These are phyloP conservation scores for Nothocercus nigrocapillus DNA, from an alignment of 2,113 vertebrate genomes.

Conservation along the genomic window DNA sequence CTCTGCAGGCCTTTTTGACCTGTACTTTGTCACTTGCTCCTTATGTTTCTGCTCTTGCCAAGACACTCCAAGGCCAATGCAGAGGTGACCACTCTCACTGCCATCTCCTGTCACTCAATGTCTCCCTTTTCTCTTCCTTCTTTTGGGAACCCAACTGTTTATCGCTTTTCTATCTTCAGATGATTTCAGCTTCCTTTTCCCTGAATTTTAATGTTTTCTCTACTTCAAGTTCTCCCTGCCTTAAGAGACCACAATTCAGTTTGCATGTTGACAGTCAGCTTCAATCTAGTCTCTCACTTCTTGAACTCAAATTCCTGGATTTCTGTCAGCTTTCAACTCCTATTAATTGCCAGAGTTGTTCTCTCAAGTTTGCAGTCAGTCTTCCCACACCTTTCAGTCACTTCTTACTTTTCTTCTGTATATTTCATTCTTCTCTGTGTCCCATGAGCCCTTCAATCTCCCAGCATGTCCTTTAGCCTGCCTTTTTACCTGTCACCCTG, in stretches of 20 bases:
- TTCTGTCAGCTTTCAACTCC: not conserved
- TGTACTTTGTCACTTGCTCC: not conserved
- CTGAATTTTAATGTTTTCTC: not conserved
- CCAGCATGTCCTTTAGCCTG: not conserved
- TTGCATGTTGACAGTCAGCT: not conserved
- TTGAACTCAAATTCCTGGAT: conserved; percentile 28
- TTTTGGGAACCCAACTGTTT: not conserved
- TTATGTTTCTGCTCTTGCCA: not conserved
- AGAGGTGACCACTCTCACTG: not conserved
- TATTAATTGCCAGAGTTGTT: not conserved
- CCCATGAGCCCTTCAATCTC: not conserved
- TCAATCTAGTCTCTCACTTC: not conserved
- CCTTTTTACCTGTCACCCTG: not conserved
- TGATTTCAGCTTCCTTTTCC: not conserved
- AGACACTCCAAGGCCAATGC: not conserved
- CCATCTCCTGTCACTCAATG: not conserved
- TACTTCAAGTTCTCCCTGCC: not conserved
- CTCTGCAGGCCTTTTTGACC: not conserved
- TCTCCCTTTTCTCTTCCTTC: not conserved
- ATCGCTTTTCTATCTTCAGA: not conserved
- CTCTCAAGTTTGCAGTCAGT: not conserved
- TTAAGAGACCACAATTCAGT: not conserved
- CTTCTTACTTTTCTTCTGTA: not conserved
- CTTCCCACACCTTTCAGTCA: not conserved
- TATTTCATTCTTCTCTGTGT: not conserved